Evolutionary conservation across 1,140 invertebrate genomes (phyloP).

Genomic region (Notospermus geniculatus): DNA sequence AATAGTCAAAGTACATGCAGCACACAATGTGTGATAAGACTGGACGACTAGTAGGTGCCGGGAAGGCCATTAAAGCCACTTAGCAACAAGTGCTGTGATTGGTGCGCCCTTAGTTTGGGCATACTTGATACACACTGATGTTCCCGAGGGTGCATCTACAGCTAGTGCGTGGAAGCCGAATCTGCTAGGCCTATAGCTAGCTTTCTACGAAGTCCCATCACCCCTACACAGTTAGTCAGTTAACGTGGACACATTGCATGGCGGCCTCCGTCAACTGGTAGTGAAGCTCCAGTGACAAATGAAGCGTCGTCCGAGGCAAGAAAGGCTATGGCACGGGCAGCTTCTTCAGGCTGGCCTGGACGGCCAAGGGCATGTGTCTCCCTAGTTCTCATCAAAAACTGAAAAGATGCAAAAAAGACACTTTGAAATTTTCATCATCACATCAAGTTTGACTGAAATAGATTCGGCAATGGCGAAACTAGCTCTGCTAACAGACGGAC

Average conservation of each 20-base stretch:
- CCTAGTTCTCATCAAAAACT: constrained; percentile 70
- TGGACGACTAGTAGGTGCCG: too few species aligned
- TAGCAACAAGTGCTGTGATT: too few species aligned
- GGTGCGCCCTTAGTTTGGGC: too few species aligned
- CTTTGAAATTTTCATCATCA: too few species aligned
- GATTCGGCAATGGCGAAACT: neutral
- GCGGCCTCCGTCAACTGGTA: constrained; percentile 79
- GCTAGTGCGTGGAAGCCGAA: too few species aligned
- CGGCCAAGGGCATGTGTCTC: constrained; percentile 76
- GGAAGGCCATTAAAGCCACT: too few species aligned
- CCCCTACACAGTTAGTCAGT: constrained; percentile 24
- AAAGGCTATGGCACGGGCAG: constrained; percentile 75
- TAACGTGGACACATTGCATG: constrained; percentile 72
- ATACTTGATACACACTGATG: too few species aligned
- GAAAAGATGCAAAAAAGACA: neutral
- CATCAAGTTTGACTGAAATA: neutral
- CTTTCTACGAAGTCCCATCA: too few species aligned
- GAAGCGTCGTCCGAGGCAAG: constrained; percentile 73
- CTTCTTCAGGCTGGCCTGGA: constrained; percentile 69
- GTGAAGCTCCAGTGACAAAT: constrained; percentile 73
- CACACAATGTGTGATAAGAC: too few species aligned
- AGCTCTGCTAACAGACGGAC: neutral
- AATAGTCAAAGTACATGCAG: too few species aligned
- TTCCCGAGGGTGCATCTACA: too few species aligned
- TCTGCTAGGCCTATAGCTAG: too few species aligned